Base-by-base conservation (phyloP, 64 coral and sea anemone species). In the Montipora efflorescens region DNA sequence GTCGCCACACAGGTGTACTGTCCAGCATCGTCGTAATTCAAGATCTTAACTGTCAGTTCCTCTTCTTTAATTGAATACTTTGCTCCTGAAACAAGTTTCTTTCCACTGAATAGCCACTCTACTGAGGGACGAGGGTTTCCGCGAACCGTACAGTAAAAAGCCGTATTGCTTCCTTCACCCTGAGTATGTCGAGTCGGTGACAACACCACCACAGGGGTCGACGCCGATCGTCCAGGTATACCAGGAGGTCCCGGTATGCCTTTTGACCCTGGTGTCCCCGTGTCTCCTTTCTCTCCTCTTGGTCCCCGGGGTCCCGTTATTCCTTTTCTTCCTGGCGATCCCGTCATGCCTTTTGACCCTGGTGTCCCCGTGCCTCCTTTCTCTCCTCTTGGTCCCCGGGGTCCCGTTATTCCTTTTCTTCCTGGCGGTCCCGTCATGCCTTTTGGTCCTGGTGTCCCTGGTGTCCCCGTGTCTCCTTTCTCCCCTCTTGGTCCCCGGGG, bases 351-450 rank as follows among this genome's bases (percentile, higher is more conserved):
- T 59, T 13, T 80, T 59, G 70, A 64, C 21, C 90, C 90, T 77
- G 80, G 58, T 43, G 28, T 55, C 4, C 81, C 90, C 46, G 1
- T 49, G 36, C 68, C 71, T 18, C 90, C 90, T 8, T 86, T 92
- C 5, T 25, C 23, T 25, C 23, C 23, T 25, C 23, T 25, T 25
- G 23, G 23, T 25, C 23, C 23, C 23, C 23, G 16, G 48, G 7
- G 80, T 80, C 11, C 23, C 23, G 23, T 36, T 16, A 53, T 4
- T 11, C 90, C 90, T 0, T 44, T 70, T 4, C 46, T 61, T 16
- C 90, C 90, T 0, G 53, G 72, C 10, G 44, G 81, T 85, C 90
- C 90, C 73, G 81, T 69, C 52, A 92, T 48, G 7, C 90, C 81
- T 59, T 13, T 80, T 59, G 79, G 68, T n/a, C n/a, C n/a, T n/a